phyloP scores from a whole-genome alignment of 2,113 vertebrate species.

The Ploceus nigricollis region DNA sequence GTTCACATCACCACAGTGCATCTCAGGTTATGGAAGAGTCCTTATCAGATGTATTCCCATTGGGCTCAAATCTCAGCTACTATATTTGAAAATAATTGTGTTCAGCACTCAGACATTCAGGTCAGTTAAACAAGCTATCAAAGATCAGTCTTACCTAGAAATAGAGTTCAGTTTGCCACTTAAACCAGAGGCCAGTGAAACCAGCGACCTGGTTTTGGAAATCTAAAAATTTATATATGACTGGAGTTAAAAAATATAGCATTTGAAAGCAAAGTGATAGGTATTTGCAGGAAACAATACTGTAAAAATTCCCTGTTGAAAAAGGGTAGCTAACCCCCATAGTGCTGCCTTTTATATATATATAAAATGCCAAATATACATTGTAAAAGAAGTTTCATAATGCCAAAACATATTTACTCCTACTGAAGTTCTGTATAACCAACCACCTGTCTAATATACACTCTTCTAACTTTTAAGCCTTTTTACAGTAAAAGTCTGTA shows the following conservation, averaged over 20 bases:
- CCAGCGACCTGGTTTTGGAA: constrained; percentile 56
- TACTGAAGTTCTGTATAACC: not conserved
- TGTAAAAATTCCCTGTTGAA: not conserved
- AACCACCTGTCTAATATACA: not conserved
- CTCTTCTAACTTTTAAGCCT: not conserved
- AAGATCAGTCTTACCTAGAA: constrained; percentile 47
- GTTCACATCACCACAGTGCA: not conserved
- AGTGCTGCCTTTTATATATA: not conserved
- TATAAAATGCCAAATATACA: not conserved
- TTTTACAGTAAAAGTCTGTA: not conserved
- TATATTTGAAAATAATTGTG: not conserved
- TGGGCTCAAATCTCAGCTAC: not conserved
- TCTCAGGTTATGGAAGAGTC: not conserved
- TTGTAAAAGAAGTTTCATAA: not conserved
- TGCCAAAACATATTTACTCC: not conserved
- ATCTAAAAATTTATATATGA: not conserved
- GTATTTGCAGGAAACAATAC: not conserved
- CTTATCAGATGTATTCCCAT: not conserved
- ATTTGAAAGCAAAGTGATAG: not conserved
- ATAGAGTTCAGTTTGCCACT: constrained; percentile 5
- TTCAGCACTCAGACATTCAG: not conserved
- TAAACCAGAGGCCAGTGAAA: constrained; percentile 32
- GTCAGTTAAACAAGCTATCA: not conserved
- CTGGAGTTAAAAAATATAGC: not conserved
- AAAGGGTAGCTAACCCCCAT: not conserved